Conservation (phyloP, 2,797 vertebrate genomes). For the Xerus rutilus region DNA sequence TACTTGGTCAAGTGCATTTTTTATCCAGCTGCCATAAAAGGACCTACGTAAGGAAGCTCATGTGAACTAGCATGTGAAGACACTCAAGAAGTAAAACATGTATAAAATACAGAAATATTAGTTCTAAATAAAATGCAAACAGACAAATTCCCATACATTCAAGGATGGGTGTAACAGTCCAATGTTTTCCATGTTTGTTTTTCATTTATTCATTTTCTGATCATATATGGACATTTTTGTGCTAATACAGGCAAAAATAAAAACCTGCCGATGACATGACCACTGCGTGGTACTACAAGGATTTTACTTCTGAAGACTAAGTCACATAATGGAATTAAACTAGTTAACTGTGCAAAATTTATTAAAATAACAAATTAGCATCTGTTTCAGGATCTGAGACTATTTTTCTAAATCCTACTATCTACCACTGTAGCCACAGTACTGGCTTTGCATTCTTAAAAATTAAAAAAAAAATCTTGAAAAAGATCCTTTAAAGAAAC, state of each 20-base stretch:
- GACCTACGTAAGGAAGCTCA: not conserved
- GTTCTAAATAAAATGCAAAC: conserved; percentile 18
- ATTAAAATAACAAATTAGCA: conserved; percentile 15
- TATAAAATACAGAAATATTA: not conserved
- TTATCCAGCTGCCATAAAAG: not conserved
- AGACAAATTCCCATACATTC: not conserved
- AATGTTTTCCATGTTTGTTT: not conserved
- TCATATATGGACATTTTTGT: not conserved
- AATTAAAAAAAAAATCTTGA: not conserved
- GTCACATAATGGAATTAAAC: not conserved
- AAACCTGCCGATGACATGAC: not conserved
- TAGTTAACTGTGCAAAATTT: not conserved
- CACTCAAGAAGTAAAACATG: not conserved
- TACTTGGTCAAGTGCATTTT: not conserved
- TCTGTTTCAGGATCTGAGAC: not conserved
- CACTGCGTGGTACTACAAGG: not conserved
- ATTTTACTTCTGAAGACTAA: conserved; percentile 23
- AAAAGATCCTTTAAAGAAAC: not conserved
- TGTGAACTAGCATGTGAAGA: not conserved
- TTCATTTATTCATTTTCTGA: not conserved
- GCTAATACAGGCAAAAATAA: not conserved
- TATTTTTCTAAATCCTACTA: not conserved
- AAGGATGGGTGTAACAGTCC: not conserved
- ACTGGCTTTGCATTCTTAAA: not conserved
- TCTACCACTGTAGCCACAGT: not conserved